Base-by-base conservation (phyloP, 1,140 invertebrate genomes). In the honey bee (Apis mellifera) region DNA sequence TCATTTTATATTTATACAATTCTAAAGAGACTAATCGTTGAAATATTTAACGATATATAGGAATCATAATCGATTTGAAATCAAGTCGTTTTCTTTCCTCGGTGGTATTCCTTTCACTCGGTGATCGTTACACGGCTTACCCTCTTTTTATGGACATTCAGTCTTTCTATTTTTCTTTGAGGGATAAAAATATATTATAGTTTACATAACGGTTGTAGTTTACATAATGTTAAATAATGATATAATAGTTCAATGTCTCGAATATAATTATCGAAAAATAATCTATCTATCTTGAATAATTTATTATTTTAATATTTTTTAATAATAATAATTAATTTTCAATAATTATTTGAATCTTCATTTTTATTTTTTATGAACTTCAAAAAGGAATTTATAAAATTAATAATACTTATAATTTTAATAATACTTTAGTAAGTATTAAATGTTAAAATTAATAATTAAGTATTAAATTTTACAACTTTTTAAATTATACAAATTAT, bases 51-150 rank as follows among this genome's bases (percentile, higher is more conserved):
- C 17, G 54, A 19, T 21, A 42, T 32, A 52, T 60, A 59, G n/a
- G 54, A 54, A 81, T 75, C 54, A 52, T 60, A 42, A 82, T 82
- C 73, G 73, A 82, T 82, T 69, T 23, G 72, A 68, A 78, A 70
- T 68, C 66, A 19, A 15, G 15, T 21, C 12, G 75, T 26, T 69
- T 69, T 62, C 73, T 78, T 57, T 57, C n/a, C 11, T 5, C 42
- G 12, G 15, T 23, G 17, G 23, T 15, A 73, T 57, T 4, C 64
- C 72, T 81, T 80, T 80, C 78, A 65, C 59, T 26, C 19, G 57
- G 26, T 42, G 32, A 42, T 42, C 32, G 32, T 55, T 48, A 42
- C 26, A 19, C 69, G 17, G 60, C 5, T 62, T 52, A 69, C 64
- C 54, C 73, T 15, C 64, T 82, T 82, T 76, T 76, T 69, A 69